A percentile compares a stretch with the other conserved stretches of the same genome.
Conservation (phyloP, 2,113 vertebrate genomes). For the Abramis brama region DNA sequence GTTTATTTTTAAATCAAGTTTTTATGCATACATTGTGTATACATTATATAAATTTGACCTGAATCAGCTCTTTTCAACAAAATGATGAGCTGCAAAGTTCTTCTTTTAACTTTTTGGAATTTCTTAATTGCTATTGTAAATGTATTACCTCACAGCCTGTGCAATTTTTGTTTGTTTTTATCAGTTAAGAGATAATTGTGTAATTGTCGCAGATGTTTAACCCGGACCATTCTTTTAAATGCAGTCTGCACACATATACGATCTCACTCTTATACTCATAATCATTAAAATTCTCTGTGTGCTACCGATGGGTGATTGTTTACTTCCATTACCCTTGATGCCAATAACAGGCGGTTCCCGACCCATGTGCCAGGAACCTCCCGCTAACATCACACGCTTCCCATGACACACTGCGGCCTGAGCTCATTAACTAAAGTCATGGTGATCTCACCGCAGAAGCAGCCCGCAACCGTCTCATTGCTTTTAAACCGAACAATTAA, state of each 20-base stretch:
- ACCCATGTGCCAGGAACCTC: conserved; percentile 5
- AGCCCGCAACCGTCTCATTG: not conserved
- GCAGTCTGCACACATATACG: not conserved
- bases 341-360: conserved; percentile 1
- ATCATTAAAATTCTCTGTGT: not conserved
- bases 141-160: not conserved
- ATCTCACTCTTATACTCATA: not conserved
- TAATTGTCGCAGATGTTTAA: not conserved
- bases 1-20: not conserved
- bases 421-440: conserved; percentile 16
- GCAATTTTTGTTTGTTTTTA: not conserved
- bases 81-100: not conserved
- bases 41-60: not conserved
- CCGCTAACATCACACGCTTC: not conserved
- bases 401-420: not conserved
- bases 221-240: not conserved
- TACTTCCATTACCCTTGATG: conserved; percentile 30
- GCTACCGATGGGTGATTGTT: conserved; percentile 25
- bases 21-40: not conserved
- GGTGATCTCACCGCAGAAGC: not conserved
- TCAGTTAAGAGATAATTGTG: not conserved
- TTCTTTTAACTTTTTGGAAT: not conserved
- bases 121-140: not conserved
- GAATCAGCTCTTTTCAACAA: not conserved
- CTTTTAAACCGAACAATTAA: not conserved